These are phyloP conservation scores for Entelurus aequoreus DNA, from an alignment of 2,113 vertebrate species.

Conservation along the genomic window DNA sequence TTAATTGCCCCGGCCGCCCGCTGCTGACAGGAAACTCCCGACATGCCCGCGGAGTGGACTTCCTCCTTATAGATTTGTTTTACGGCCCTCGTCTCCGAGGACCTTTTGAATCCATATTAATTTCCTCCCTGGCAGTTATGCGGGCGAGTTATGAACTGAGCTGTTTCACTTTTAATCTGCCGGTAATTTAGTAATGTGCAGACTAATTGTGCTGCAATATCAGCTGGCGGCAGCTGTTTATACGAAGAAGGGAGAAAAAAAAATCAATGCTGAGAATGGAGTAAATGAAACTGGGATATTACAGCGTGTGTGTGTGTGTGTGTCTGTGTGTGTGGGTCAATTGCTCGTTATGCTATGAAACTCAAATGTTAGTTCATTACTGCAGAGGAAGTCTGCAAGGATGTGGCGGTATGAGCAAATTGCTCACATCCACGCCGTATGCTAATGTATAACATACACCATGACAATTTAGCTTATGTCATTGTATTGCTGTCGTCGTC, in stretches of 20 bases:
- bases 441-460: not conserved
- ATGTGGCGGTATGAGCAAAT: not conserved
- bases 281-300: conserved; percentile 84
- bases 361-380: conserved; percentile 75
- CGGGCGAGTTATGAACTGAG: conserved; percentile 87
- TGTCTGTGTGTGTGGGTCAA: conserved; percentile 69
- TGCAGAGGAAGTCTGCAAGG: conserved; percentile 34
- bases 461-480: not conserved
- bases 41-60: conserved; percentile 81
- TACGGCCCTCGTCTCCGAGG: conserved; percentile 88
- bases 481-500: not conserved
- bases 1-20: conserved; percentile 65
- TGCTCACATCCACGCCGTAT: not conserved
- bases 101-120: conserved; percentile 99
- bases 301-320: conserved; percentile 70
- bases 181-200: conserved; percentile 99
- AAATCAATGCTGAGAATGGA: conserved; percentile 91
- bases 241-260: conserved; percentile 23
- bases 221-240: conserved; percentile 90
- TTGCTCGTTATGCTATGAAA: conserved; percentile 83
- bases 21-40: conserved; percentile 74
- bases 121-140: conserved; percentile 99
- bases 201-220: conserved; percentile 99
- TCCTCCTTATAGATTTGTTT: conserved; percentile 91
- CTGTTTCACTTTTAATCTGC: conserved; percentile 99